phyloP scores from a whole-genome alignment of 2,888 invertebrate genomes.

The Ypsolopha scabrella region DNA sequence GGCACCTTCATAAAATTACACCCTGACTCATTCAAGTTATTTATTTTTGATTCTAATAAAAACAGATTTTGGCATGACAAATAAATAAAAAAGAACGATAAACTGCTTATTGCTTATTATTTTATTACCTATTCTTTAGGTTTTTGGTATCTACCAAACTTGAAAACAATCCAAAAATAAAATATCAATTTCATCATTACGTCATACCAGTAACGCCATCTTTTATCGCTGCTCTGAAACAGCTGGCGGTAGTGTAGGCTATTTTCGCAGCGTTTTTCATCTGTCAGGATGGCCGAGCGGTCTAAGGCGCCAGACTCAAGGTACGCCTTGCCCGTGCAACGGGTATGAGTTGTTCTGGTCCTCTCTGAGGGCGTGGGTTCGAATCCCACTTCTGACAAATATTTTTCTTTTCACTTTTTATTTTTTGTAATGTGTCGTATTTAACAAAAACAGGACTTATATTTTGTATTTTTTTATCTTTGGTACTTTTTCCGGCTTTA shows the following conservation, averaged over 20 bases:
- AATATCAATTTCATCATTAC: background rate
- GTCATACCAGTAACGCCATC: slow-evolving; percentile 24
- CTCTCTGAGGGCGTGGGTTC: slow-evolving; percentile 85
- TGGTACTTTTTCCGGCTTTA: too few species aligned
- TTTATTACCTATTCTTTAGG: too few species aligned
- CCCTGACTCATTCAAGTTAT: too few species aligned
- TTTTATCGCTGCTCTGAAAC: slow-evolving; percentile 12
- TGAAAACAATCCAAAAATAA: background rate
- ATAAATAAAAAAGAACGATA: too few species aligned
- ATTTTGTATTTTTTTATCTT: too few species aligned
- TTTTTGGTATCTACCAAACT: too few species aligned
- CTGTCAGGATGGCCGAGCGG: slow-evolving; percentile 89
- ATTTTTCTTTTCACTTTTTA: slow-evolving; percentile 27
- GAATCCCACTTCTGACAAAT: slow-evolving; percentile 83
- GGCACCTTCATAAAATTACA: too few species aligned
- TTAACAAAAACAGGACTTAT: too few species aligned
- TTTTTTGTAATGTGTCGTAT: slow-evolving; percentile 4
- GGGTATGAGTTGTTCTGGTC: slow-evolving; percentile 78
- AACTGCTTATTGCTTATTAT: too few species aligned
- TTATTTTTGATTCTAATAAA: too few species aligned
- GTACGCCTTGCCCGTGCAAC: slow-evolving; percentile 68
- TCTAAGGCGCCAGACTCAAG: slow-evolving; percentile 84
- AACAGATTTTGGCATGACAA: background rate
- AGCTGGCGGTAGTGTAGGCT: slow-evolving; percentile 12
- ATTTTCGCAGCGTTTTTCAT: slow-evolving; percentile 18